Percentiles rank a stretch among this genome's conserved stretches.
phyloP scores from a whole-genome alignment of 2,797 vertebrate genomes.

The Oceanodroma leucorhoa region DNA sequence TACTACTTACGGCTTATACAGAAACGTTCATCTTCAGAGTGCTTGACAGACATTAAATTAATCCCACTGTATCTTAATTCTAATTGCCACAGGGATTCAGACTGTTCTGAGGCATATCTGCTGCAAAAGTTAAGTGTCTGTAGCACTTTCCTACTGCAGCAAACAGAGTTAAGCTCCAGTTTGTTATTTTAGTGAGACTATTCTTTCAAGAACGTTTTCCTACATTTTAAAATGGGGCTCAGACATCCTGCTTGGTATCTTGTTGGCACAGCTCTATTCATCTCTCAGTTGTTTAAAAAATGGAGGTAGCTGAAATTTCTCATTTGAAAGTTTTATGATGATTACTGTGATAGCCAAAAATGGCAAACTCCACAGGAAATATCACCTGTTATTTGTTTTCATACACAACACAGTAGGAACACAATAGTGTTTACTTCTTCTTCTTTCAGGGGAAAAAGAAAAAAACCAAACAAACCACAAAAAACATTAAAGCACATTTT shows the following conservation, averaged over 20 bases:
- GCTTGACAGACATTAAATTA: conserved; percentile 38
- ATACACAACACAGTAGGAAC: background rate
- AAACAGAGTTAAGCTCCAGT: background rate
- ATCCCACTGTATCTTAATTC: conserved; percentile 46
- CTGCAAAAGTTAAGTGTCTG: background rate
- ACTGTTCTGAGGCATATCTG: background rate
- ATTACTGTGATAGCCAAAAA: background rate
- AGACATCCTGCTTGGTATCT: background rate
- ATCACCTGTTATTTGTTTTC: background rate
- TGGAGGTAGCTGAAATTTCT: background rate
- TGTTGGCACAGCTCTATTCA: background rate
- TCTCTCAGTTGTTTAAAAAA: background rate
- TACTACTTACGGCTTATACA: background rate
- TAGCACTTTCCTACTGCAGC: background rate
- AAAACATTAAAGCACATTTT: background rate
- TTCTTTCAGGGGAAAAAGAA: background rate
- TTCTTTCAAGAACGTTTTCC: background rate
- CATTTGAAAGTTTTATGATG: background rate
- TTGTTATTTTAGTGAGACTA: background rate
- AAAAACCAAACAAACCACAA: background rate
- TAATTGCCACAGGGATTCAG: conserved; percentile 29
- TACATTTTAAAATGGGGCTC: background rate
- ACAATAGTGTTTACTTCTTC: background rate
- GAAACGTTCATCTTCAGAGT: background rate
- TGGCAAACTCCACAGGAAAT: background rate